Evolutionary conservation across 2,888 invertebrate species (phyloP), one percentile per base, ranked within the genome.

Genomic region (Zaprionus bogoriensis): DNA sequence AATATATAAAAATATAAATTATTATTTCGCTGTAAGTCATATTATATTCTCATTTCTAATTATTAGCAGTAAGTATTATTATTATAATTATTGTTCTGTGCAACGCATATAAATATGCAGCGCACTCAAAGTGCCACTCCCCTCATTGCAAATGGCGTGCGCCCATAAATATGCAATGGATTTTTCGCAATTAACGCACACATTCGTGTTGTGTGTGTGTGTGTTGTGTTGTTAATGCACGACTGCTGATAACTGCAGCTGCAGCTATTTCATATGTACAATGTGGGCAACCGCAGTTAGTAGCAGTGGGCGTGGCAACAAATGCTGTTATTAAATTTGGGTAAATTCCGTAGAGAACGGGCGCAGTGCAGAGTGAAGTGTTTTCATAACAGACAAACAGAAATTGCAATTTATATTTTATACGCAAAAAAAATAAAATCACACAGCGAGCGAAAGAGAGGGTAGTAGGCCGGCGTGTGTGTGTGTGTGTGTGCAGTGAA

Each of bases 381-480:
- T 59, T 69, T 55, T 25, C 54, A 47, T 52, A 67, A 68, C 59
- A 67, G 63, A 48, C 63, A 57, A 67, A 67, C 61, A 51, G 53
- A 70, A 87, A 82, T 75, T 85, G 62, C 75, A 74, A 74, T 82
- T 75, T 70, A 87, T 87, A 87, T 85, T 82, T 87, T 78, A 87
- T 82, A 67, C 55, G 42, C 38, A 48, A 51, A 61, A 22, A 28
- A 17, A 36, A 27, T 9, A 27, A 19, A 19, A 6, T 10, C 19
- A n/a, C 9, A 22, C 9, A 32, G 30, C 32, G 32, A 12, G 9
- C 27, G 50, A 39, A 9, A 30, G 30, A 41, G 27, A 32, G 2
- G 12, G 39, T n/a, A 28, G 48, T 48, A 17, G 10, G 14, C 4
- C 27, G 28, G 5, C n/a, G 9, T 10, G 53, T 32, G 28, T 22